These are phyloP conservation scores for Podarcis siculus DNA, from an alignment of 2,797 vertebrate species.

Conservation along the genomic window DNA sequence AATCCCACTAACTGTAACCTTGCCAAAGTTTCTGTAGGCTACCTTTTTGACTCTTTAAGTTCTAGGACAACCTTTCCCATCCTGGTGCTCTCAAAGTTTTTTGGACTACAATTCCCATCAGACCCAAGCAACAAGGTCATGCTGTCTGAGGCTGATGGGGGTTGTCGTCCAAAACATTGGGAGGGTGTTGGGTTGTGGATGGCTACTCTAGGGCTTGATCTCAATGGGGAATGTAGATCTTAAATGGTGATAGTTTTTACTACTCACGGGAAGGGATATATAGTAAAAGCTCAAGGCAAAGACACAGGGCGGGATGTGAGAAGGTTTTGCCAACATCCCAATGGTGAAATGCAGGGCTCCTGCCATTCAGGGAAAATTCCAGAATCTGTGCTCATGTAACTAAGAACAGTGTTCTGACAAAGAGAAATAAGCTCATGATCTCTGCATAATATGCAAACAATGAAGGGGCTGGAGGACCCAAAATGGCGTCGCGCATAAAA, in stretches of 20 bases:
- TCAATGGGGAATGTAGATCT: neutral
- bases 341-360: neutral
- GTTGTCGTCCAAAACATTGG: no score
- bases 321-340: neutral
- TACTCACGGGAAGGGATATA: neutral
- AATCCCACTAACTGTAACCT: neutral
- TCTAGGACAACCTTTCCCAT: neutral
- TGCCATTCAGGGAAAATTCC: neutral
- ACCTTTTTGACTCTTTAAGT: neutral
- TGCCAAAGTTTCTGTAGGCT: neutral
- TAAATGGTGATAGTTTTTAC: neutral
- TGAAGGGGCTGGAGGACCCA: neutral
- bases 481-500: neutral
- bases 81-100: no score
- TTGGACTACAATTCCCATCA: no score
- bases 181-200: no score
- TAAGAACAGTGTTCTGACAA: neutral
- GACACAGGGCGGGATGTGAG: neutral
- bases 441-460: neutral
- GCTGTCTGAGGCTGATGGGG: no score
- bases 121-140: no score
- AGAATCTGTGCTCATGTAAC: neutral
- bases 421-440: neutral
- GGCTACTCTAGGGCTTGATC: no score
- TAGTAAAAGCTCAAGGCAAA: neutral